Evolutionary conservation across 2,113 vertebrate species (phyloP).

Genomic region (Rhabdomys dilectus): DNA sequence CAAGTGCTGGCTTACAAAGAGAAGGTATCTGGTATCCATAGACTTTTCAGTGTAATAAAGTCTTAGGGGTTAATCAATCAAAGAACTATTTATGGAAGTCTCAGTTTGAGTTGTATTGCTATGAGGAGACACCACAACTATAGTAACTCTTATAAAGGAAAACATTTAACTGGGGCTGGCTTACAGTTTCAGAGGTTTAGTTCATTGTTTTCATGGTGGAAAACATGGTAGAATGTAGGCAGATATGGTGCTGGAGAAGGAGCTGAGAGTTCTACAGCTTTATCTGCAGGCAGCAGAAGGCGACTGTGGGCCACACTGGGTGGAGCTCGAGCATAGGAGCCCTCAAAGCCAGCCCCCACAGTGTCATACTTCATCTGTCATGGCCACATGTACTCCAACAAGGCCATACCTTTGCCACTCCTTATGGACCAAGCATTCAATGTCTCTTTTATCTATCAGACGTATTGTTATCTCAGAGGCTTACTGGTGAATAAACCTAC

Average conservation of each 20-base stretch:
- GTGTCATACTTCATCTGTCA: neutral
- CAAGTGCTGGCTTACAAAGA: neutral
- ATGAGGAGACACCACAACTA: neutral
- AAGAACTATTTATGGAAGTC: neutral
- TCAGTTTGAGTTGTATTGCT: neutral
- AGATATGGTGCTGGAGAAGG: neutral
- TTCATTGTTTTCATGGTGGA: neutral
- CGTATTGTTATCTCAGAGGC: too few species aligned
- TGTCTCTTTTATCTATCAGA: too few species aligned
- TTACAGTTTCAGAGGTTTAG: neutral
- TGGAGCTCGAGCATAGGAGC: neutral
- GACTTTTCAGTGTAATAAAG: constrained; percentile 39
- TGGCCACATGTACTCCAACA: neutral
- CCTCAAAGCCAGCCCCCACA: neutral
- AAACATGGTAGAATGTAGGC: neutral
- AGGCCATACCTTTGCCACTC: neutral
- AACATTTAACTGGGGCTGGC: neutral
- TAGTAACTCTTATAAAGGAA: neutral
- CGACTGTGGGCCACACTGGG: neutral
- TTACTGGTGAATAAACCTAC: too few species aligned
- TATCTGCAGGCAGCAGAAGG: neutral
- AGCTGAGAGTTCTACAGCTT: neutral
- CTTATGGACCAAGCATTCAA: neutral
- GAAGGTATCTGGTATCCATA: neutral
- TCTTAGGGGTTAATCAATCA: neutral